Evolutionary conservation across 2,113 vertebrate genomes (phyloP).

Genomic region (Antechinus flavipes): DNA sequence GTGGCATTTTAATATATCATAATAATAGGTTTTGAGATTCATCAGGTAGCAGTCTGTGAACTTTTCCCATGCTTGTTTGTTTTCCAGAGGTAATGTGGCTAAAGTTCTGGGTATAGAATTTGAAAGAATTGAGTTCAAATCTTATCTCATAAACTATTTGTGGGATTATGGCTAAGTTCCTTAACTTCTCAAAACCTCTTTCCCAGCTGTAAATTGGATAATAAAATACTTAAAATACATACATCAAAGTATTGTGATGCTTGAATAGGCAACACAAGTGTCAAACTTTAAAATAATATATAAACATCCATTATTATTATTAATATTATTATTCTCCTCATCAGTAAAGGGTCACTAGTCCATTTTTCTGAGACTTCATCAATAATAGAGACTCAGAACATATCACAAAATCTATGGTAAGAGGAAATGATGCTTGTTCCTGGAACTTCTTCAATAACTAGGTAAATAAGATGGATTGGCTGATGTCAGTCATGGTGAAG

Average conservation of each 20-base stretch:
- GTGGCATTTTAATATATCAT: neutral
- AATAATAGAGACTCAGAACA: neutral
- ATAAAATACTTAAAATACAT: neutral
- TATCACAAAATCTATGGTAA: neutral
- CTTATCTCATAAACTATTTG: neutral
- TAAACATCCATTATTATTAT: neutral
- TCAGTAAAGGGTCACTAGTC: neutral
- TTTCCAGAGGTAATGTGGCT: neutral
- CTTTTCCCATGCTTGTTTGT: conserved; percentile 13
- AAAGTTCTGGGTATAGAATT: neutral
- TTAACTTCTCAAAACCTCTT: neutral
- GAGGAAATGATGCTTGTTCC: neutral
- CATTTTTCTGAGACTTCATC: neutral
- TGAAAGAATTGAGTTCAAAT: neutral
- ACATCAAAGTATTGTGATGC: neutral
- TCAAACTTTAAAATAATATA: neutral
- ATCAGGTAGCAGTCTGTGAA: neutral
- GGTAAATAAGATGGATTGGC: neutral
- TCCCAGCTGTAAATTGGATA: neutral
- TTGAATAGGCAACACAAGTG: neutral
- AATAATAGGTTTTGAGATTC: neutral
- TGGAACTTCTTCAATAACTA: conserved; percentile 32
- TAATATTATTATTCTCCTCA: neutral
- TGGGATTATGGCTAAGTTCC: neutral
- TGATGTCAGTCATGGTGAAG: neutral